These are phyloP conservation scores for Bombylius major DNA, from an alignment of 2,888 invertebrate genomes.

Conservation along the genomic window DNA sequence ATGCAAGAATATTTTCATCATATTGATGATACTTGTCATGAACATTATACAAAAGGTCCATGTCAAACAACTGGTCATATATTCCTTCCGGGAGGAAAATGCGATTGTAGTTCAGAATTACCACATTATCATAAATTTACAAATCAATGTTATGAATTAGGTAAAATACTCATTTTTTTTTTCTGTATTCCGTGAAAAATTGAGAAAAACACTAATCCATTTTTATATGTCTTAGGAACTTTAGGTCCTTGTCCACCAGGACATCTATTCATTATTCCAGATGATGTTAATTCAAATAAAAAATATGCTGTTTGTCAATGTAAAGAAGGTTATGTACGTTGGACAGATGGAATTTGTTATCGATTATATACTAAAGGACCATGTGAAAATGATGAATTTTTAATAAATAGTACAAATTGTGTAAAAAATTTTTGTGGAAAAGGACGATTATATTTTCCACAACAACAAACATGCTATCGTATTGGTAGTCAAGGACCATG, in stretches of 20 bases:
- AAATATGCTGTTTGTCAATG: slow-evolving; percentile 51
- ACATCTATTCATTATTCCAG: slow-evolving; percentile 51
- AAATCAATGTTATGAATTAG: slow-evolving; percentile 61
- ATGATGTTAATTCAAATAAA: slow-evolving; percentile 21
- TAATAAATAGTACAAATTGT: slow-evolving; percentile 56
- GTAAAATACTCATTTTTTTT: slow-evolving; percentile 31
- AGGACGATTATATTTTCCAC: slow-evolving; percentile 63
- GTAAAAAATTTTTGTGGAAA: slow-evolving; percentile 57
- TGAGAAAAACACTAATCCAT: not conserved
- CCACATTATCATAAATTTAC: slow-evolving; percentile 63
- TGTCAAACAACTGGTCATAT: slow-evolving; percentile 63
- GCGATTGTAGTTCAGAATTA: slow-evolving; percentile 57
- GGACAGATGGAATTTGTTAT: slow-evolving; percentile 60
- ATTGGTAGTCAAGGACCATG: slow-evolving; percentile 71
- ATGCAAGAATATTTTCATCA: slow-evolving; percentile 46
- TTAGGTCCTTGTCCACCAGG: slow-evolving; percentile 64
- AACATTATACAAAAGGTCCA: slow-evolving; percentile 68
- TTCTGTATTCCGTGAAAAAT: not conserved
- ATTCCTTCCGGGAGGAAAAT: slow-evolving; percentile 58
- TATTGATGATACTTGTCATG: slow-evolving; percentile 56
- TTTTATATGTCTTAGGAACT: slow-evolving; percentile 41
- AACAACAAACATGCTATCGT: slow-evolving; percentile 59
- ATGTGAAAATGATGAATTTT: slow-evolving; percentile 54
- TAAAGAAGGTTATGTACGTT: slow-evolving; percentile 52
- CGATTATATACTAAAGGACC: slow-evolving; percentile 69